These are phyloP conservation scores for Gasterosteus aculeatus DNA, from an alignment of 2,113 vertebrate species.

Conservation along the genomic window DNA sequence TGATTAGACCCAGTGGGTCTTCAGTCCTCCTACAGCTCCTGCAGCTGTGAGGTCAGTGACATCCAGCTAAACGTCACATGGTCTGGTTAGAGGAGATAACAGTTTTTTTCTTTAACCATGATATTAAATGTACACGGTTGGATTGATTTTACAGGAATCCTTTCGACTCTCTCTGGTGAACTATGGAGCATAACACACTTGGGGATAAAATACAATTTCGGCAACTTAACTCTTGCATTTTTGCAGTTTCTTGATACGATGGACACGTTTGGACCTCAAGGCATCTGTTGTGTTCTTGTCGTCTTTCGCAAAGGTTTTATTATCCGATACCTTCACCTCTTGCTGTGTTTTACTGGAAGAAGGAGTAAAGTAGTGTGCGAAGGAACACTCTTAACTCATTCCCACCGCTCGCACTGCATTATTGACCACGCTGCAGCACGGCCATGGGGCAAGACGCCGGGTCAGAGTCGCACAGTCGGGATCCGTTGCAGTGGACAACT, in stretches of 20 bases:
- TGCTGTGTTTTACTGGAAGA: conserved; percentile 34
- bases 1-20: conserved; percentile 55
- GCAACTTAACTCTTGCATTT: conserved; percentile 18
- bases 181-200: conserved; percentile 28
- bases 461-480: conserved; percentile 51
- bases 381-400: conserved; percentile 50
- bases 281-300: conserved; percentile 7
- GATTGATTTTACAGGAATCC: conserved; percentile 45
- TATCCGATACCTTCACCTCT: conserved; percentile 27
- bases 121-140: conserved; percentile 58
- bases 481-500: conserved; percentile 51
- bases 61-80: conserved; percentile 57
- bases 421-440: conserved; percentile 72
- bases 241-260: neutral
- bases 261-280: conserved; percentile 14
- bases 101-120: conserved; percentile 39
- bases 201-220: conserved; percentile 22
- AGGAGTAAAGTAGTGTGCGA: conserved; percentile 40
- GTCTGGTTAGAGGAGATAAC: conserved; percentile 55
- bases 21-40: conserved; percentile 44
- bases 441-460: conserved; percentile 44
- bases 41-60: conserved; percentile 59
- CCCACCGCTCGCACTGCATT: conserved; percentile 67
- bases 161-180: conserved; percentile 26
- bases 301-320: conserved; percentile 19